Base-by-base conservation (phyloP, 2,888 invertebrate genomes). In the Linnaemya tessellans region DNA sequence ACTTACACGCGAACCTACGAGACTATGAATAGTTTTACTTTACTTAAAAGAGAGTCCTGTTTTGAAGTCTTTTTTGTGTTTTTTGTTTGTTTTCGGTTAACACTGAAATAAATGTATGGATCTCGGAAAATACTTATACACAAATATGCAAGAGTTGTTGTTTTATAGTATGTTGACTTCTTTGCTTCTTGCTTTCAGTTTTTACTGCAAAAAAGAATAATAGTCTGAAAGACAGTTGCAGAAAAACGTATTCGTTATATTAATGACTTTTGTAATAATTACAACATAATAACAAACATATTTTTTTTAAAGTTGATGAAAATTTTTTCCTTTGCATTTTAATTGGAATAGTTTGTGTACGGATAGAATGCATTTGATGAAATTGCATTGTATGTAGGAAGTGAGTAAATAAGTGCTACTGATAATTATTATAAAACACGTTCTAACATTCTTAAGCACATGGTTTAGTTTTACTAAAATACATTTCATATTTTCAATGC, bases 261-360 rank as follows among this genome's bases (percentile, higher is more conserved):
- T 82, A 85, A 85, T 82, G 79, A 82, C 79, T 85, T 82, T 85
- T 82, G 79, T 67, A 75, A 65, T 60, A 82, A 85, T 82, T 84
- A 67, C 79, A 84, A 58, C 75, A 77, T 71, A 78, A 83, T 78
- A 83, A 65, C 51, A 82, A 77, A 35, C 41, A 68, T 56, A 22
- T 65, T 22, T 30, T 58, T 62, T 64, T 30, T 46, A 56, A 25
- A 70, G 70, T 35, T 64, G 3, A 71, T 71, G 43, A 8, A 60
- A 2, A 46, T 65, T 3, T 58, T 67, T 49, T 13, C 46, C 8
- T 38, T 38, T 1, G 49, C 38, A 22, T 43, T 43, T 58, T 77
- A 82, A 77, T 82, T 82, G 82, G 82, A 82, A 82, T 77, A 30
- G 77, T 65, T 80, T 82, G 20, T 35, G 22, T 38, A 77, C 38